Percentiles rank a stretch among this genome's conserved stretches.
These are phyloP conservation scores for Sparus aurata DNA, from an alignment of 2,797 vertebrate genomes.

Conservation along the genomic window DNA sequence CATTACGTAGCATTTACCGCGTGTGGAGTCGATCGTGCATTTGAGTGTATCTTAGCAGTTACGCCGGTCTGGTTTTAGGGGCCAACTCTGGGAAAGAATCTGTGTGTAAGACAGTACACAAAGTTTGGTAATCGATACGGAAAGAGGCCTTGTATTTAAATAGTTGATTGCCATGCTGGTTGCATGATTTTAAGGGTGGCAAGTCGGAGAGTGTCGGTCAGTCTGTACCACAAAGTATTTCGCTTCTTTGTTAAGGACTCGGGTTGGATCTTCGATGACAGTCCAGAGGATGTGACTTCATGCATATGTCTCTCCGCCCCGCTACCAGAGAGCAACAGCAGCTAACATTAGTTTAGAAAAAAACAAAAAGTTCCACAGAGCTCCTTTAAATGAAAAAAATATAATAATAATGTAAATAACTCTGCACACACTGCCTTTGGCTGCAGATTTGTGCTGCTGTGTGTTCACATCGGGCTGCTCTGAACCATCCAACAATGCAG, in stretches of 20 bases:
- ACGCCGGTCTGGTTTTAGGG: not conserved
- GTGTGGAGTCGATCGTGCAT: not conserved
- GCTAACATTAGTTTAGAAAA: too few relatives aligned
- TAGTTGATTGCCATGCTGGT: not conserved
- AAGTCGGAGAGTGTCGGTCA: not conserved
- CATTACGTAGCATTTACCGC: constrained; percentile 3
- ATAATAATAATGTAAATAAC: not conserved
- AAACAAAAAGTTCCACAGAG: too few relatives aligned
- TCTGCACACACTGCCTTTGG: not conserved
- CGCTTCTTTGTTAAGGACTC: not conserved
- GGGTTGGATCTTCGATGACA: too few relatives aligned
- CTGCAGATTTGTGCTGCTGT: not conserved
- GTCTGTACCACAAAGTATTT: not conserved
- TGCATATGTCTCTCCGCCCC: too few relatives aligned
- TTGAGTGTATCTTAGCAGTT: not conserved
- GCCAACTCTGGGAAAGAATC: not conserved
- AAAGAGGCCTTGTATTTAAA: too few relatives aligned
- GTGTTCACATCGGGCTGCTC: not conserved
- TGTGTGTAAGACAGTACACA: not conserved
- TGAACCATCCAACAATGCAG: not conserved
- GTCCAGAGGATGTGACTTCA: too few relatives aligned
- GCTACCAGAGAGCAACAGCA: too few relatives aligned
- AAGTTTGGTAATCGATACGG: not conserved
- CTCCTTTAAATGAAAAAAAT: too few relatives aligned
- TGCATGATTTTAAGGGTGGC: not conserved